These are phyloP conservation scores for Ctenomys sociabilis DNA, from an alignment of 2,113 vertebrate genomes.

Conservation along the genomic window DNA sequence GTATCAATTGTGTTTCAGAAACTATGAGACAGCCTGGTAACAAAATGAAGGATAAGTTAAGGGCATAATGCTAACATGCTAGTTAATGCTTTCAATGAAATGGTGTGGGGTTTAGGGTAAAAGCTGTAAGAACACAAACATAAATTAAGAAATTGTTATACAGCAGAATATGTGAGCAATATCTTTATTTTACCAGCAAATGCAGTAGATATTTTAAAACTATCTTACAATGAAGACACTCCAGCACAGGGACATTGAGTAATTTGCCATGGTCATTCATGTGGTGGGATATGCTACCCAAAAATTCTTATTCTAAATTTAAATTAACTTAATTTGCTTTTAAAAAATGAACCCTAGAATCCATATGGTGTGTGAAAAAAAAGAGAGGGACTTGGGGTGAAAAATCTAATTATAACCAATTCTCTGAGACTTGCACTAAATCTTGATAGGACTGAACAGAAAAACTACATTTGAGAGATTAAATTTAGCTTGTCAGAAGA, in stretches of 20 bases:
- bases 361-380: not conserved
- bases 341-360: not conserved
- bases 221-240: not conserved
- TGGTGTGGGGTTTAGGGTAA: not conserved
- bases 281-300: not conserved
- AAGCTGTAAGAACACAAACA: not conserved
- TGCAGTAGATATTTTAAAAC: not conserved
- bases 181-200: not conserved
- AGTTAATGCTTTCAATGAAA: slow-evolving; percentile 4
- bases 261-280: not conserved
- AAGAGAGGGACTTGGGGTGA: not conserved
- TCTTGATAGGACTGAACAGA: not conserved
- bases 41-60: slow-evolving; percentile 34
- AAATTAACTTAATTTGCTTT: not conserved
- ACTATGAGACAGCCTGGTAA: not conserved
- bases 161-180: not conserved
- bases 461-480: not conserved
- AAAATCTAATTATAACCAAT: not conserved
- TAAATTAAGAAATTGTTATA: not conserved
- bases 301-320: not conserved
- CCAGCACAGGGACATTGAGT: not conserved
- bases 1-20: not conserved
- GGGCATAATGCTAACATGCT: not conserved
- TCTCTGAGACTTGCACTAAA: not conserved
- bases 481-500: not conserved